phyloP scores from a whole-genome alignment of 2,113 vertebrate species.

The Mus pahari region DNA sequence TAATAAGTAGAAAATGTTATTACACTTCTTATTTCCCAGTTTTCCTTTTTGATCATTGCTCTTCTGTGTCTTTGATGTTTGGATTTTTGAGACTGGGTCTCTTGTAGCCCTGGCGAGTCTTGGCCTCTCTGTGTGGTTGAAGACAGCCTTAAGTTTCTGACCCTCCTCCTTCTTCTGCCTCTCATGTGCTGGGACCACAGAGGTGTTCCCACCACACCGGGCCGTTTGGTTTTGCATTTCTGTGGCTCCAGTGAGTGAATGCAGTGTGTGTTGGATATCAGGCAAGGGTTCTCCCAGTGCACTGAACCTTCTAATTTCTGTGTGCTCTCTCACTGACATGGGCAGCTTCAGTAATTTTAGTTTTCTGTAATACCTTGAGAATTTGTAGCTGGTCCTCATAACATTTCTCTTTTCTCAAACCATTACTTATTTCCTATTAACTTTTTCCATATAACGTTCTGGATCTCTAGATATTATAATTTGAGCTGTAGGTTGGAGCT shows the following conservation, averaged over 20 bases:
- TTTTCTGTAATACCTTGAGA: background rate
- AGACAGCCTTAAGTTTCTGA: background rate
- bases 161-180: background rate
- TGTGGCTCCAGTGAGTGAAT: background rate
- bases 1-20: conserved; percentile 22
- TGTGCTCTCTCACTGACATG: background rate
- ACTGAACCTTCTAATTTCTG: accelerated
- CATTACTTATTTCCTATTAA: background rate
- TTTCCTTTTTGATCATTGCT: background rate
- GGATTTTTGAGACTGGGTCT: background rate
- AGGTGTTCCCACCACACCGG: background rate
- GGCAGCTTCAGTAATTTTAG: background rate
- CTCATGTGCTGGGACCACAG: background rate
- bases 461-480: conserved; percentile 16
- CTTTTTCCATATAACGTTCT: background rate
- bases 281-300: background rate
- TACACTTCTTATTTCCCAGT: background rate
- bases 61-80: conserved; percentile 9
- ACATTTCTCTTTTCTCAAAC: conserved; percentile 24
- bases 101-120: background rate
- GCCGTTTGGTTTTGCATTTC: background rate
- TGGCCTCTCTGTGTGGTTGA: background rate
- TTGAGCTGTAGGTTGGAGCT: conserved; percentile 12
- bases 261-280: too few species aligned
- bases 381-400: background rate